A percentile compares a stretch with the other conserved stretches of the same genome.
Evolutionary conservation across 1,140 invertebrate species (phyloP).

Genomic region (Papilio glaucus): DNA sequence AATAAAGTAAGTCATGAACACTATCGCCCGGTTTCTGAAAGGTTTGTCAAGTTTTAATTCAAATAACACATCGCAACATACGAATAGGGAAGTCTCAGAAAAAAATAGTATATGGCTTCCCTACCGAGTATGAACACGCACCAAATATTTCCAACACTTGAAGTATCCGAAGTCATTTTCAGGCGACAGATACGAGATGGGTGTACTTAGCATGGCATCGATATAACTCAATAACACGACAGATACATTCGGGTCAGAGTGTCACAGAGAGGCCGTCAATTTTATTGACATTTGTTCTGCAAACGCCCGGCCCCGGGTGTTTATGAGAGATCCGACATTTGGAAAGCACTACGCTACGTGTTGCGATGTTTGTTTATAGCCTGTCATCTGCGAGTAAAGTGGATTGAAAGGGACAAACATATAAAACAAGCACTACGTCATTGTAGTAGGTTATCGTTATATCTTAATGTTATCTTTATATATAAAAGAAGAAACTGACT

Average conservation of each 20-base stretch:
- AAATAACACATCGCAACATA: too few relatives aligned
- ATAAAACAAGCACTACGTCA: conserved; percentile 22
- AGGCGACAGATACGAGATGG: conserved; percentile 19
- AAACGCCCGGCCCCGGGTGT: conserved; percentile 32
- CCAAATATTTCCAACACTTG: conserved; percentile 37
- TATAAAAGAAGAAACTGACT: too few relatives aligned
- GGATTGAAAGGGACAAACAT: conserved; percentile 34
- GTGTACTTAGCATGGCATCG: conserved; percentile 42
- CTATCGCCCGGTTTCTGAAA: too few relatives aligned
- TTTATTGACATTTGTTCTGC: conserved; percentile 52
- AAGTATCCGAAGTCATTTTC: background rate
- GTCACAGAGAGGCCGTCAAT: conserved; percentile 49
- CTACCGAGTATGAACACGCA: conserved; percentile 35
- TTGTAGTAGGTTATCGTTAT: background rate
- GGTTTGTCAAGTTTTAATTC: too few relatives aligned
- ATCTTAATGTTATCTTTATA: background rate
- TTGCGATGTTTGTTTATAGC: conserved; percentile 34
- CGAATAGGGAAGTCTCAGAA: background rate
- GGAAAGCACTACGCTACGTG: conserved; percentile 29
- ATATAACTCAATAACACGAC: conserved; percentile 53
- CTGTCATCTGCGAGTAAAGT: conserved; percentile 11
- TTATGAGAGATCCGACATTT: conserved; percentile 38
- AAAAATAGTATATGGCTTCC: background rate
- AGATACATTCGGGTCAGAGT: conserved; percentile 53
- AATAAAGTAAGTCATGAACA: too few relatives aligned